These are phyloP conservation scores for Notarius quadriscutis DNA, from an alignment of 2,113 vertebrate species.

Conservation along the genomic window DNA sequence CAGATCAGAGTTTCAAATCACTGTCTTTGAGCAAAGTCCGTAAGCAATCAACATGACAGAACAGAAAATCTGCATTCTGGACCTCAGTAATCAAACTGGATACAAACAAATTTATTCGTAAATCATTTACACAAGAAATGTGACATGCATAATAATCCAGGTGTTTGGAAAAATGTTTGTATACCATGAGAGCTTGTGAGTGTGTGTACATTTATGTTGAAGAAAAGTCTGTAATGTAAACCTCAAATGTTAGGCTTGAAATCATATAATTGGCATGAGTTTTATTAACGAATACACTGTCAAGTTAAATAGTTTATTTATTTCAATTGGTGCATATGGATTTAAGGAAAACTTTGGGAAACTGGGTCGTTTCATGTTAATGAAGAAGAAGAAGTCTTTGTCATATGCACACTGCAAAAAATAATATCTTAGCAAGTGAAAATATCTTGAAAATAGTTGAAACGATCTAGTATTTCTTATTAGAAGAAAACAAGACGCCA, in stretches of 20 bases:
- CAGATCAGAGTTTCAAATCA: neutral
- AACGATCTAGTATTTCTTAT: too few species aligned
- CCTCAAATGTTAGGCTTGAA: neutral
- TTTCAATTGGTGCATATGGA: neutral
- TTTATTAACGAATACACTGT: neutral
- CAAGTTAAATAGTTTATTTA: neutral
- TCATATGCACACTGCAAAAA: neutral
- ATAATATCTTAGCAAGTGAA: too few species aligned
- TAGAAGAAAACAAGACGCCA: too few species aligned
- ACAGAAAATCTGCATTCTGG: neutral
- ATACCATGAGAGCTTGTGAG: neutral
- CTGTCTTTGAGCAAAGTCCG: neutral
- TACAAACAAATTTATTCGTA: neutral
- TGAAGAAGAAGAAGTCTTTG: neutral
- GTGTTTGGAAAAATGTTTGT: neutral
- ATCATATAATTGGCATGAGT: neutral
- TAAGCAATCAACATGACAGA: neutral
- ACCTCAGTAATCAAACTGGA: neutral
- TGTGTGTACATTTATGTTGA: neutral
- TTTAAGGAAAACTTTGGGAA: neutral
- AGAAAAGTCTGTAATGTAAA: neutral
- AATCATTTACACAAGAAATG: neutral
- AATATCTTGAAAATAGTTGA: too few species aligned
- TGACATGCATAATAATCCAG: neutral
- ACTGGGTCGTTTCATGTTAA: neutral